These are phyloP conservation scores for Premnoplex brunnescens DNA, from an alignment of 2,797 vertebrate genomes.

Conservation along the genomic window DNA sequence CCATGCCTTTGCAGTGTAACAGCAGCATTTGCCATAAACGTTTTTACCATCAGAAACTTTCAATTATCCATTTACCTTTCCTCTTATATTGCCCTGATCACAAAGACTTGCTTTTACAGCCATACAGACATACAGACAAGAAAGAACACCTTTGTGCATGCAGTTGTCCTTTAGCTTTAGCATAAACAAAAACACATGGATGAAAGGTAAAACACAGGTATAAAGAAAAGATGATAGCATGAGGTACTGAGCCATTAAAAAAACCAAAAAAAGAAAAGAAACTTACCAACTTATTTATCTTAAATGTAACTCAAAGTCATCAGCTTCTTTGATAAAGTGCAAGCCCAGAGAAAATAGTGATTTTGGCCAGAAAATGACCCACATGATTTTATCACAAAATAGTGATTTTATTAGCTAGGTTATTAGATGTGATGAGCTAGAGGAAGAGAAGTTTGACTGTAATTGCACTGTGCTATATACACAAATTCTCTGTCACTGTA, in stretches of 20 bases:
- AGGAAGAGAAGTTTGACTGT: background rate
- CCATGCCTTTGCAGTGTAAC: background rate
- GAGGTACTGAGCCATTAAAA: background rate
- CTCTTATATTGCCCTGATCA: background rate
- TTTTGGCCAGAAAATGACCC: background rate
- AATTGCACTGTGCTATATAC: background rate
- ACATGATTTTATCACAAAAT: background rate
- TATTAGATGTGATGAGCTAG: background rate
- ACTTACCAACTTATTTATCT: background rate
- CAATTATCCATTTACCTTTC: background rate
- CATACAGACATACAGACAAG: background rate
- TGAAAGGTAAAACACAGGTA: background rate
- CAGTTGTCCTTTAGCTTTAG: background rate
- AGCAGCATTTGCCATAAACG: background rate
- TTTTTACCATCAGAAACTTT: background rate
- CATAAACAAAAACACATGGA: background rate
- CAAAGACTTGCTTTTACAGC: background rate
- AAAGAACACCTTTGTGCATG: rapidly evolving
- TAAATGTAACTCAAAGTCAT: background rate
- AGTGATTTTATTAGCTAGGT: background rate
- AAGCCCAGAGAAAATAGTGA: background rate
- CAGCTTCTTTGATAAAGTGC: background rate
- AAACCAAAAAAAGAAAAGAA: background rate
- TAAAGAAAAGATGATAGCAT: background rate
- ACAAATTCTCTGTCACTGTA: background rate